Evolutionary conservation across 2,113 vertebrate genomes (phyloP), one percentile per base, ranked within the genome.

Genomic region (Micromys minutus): DNA sequence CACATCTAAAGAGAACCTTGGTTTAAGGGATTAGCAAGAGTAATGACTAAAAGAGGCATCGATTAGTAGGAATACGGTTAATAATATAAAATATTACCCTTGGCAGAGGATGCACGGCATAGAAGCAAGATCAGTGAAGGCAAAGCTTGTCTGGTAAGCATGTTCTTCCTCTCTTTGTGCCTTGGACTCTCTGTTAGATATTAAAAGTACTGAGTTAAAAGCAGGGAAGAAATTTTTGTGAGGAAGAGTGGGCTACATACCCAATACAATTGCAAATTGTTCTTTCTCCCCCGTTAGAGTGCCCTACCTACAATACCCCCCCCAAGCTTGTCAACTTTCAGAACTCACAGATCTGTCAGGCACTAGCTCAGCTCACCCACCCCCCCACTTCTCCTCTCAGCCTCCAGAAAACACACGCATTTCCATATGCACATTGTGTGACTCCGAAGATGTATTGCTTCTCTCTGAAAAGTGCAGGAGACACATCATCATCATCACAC

Each of bases 171-270:
- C 22, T 96, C 95, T 97, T 71, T 81, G 50, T 92, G 97, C 96
- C 63, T 89, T 95, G 89, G 95, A 89, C 71, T 97, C 88, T 92
- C 50, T 93, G 79, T 95, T 94, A 97, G 89, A 96, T 86, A 85
- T 95, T 97, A 96, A 96, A 97, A 94, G 74, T 96, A 75, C 57
- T 96, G 98, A 97, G 97, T 97, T 98, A 97, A 98, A 98, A 93
- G 80, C 94, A 90, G 96, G 91, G 79, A 95, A 97, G 79, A 95
- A 95, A 97, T 59, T 59, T 92, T 65, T 90, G 94, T 96, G 76
- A 87, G 92, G 95, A 95, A 96, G 97, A 95, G 69, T 77, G 96
- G 59, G 94, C 72, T 65, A 39, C 50, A 67, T 34, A 67, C 52
- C 67, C n/a, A 88, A 87, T 92, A 96, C 84, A 96, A 61, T 59